These are phyloP conservation scores for Eulemur macaco DNA, from an alignment of 2,113 vertebrate genomes.

Conservation along the genomic window DNA sequence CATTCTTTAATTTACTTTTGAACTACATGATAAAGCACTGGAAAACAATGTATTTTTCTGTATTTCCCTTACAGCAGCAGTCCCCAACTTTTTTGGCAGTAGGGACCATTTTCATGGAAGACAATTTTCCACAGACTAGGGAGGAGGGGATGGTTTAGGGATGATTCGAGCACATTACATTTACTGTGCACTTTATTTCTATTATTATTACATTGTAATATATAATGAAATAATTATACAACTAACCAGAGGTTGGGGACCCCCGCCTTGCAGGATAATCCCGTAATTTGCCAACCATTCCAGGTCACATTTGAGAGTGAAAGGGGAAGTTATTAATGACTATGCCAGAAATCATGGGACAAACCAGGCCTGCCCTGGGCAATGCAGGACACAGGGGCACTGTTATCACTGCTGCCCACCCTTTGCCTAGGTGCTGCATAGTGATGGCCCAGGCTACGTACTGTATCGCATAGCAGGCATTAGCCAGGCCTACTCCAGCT, in stretches of 20 bases:
- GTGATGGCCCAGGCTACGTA: slow-evolving; percentile 42
- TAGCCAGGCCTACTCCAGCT: slow-evolving; percentile 82
- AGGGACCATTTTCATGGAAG: too few relatives aligned
- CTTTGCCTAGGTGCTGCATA: neutral
- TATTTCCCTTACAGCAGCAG: neutral
- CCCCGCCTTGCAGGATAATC: neutral
- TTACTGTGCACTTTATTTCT: too few relatives aligned
- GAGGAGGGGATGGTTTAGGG: too few relatives aligned
- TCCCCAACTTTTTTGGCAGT: too few relatives aligned
- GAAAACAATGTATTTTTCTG: neutral
- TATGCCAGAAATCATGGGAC: neutral
- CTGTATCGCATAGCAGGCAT: slow-evolving; percentile 84
- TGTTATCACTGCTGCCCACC: neutral
- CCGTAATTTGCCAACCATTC: neutral
- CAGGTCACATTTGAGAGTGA: neutral
- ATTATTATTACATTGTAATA: too few relatives aligned
- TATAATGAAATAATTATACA: too few relatives aligned
- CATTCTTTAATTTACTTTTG: slow-evolving; percentile 2
- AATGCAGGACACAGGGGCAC: fast-evolving
- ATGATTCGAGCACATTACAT: too few relatives aligned
- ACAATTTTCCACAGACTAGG: too few relatives aligned
- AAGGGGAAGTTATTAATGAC: neutral
- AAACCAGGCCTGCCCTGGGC: neutral
- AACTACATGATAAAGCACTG: neutral
- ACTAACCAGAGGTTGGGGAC: too few relatives aligned